phyloP scores from a whole-genome alignment of 1,140 invertebrate genomes.

The Platyura marginata region DNA sequence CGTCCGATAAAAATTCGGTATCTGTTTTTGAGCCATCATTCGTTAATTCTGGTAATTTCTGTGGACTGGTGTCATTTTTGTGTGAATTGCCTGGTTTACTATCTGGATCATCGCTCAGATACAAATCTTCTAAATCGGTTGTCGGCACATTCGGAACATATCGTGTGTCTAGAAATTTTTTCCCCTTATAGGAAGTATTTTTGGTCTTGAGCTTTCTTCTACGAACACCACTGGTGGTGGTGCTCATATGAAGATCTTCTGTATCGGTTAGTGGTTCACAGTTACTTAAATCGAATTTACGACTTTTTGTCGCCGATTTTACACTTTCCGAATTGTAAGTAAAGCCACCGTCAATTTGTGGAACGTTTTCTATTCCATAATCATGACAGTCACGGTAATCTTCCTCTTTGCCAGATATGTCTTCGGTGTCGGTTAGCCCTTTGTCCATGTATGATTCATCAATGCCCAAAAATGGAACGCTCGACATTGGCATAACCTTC shows the following conservation, averaged over 20 bases:
- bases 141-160: neutral
- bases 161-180: conserved; percentile 11
- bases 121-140: conserved; percentile 34
- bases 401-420: conserved; percentile 24
- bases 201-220: conserved; percentile 11
- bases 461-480: neutral
- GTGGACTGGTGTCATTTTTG: neutral
- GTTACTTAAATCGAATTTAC: neutral
- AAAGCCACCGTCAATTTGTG: conserved; percentile 10
- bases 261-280: conserved; percentile 27
- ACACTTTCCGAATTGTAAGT: conserved; percentile 11
- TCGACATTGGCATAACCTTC: conserved; percentile 23
- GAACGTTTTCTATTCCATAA: conserved; percentile 7
- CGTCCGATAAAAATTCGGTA: conserved; percentile 15
- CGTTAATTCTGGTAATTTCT: neutral
- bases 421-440: conserved; percentile 26
- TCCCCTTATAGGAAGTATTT: conserved; percentile 11
- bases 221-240: conserved; percentile 14
- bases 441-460: conserved; percentile 8
- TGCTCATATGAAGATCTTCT: conserved; percentile 26
- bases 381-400: conserved; percentile 7
- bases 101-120: conserved; percentile 25
- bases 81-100: neutral
- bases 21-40: conserved; percentile 8
- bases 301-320: neutral